Base-by-base conservation (phyloP, 1,140 invertebrate species). In the Thrips palmi region DNA sequence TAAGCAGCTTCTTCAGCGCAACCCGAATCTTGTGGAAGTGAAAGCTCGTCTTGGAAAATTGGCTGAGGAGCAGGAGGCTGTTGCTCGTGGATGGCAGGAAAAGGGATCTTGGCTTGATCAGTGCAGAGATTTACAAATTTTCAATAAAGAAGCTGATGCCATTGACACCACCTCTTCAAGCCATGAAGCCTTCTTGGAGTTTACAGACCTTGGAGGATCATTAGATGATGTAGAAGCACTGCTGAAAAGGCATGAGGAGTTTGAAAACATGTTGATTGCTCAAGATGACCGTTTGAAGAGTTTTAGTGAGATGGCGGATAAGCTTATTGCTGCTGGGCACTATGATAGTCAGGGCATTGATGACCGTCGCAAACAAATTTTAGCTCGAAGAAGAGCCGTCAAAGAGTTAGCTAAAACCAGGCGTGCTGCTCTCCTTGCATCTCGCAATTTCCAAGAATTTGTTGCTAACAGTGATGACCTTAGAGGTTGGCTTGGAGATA, bases 111-210 rank as follows among this genome's bases (percentile, higher is more conserved):
- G 79, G 68, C 59, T 92, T 21, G 67, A 77, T 43, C 85, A 93
- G 52, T 79, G 81, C 44, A 61, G 87, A 12, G 82, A 92, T 48
- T 59, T 93, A 33, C 82, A 87, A 59, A 68, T 81, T 41, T 94
- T 97, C 58, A 94, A 92, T 55, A 71, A 85, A 36, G 93, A 98
- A 60, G 92, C 91, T 0, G 91, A 97, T 58, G 85, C 93, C 53
- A 91, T 97, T 42, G 92, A 97, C 60, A 87, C 91, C 1, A 79
- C 85, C 3, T 92, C 84, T 24, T 85, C 85, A 35, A 83, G 84
- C 25, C 91, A 97, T 54, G 80, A 92, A 54, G 80, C 86, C 0
- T 94, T 91, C 59, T 62, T 97, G 8, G 88, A 94, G 45, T 86
- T 82, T 58, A 72, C 71, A 7, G 75, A 91, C 48, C 64, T 88